phyloP scores from a whole-genome alignment of 2,113 vertebrate species.

The Acanthochromis polyacanthus region DNA sequence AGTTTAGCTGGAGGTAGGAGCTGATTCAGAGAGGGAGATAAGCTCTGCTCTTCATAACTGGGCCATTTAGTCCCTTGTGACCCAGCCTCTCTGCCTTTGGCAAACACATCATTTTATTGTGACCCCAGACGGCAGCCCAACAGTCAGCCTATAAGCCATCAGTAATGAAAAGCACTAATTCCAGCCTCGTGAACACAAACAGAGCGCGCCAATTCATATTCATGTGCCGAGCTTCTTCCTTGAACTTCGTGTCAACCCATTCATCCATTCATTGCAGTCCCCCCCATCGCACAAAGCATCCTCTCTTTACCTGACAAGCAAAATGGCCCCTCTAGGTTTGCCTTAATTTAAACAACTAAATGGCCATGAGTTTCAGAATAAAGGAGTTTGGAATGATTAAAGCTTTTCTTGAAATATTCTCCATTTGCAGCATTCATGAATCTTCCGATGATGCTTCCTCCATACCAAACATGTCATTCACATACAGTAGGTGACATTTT shows the following conservation, averaged over 20 bases:
- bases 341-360: constrained; percentile 56
- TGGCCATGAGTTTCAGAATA: neutral
- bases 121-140: constrained; percentile 79
- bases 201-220: constrained; percentile 68
- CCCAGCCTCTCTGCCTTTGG: constrained; percentile 77
- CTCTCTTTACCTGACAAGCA: constrained; percentile 53
- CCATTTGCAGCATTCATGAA: no score
- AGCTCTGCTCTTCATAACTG: constrained; percentile 81
- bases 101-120: constrained; percentile 83
- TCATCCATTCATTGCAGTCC: constrained; percentile 66
- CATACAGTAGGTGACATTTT: constrained; percentile 38
- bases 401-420: neutral
- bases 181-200: constrained; percentile 69
- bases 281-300: constrained; percentile 44
- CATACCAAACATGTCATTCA: constrained; percentile 23
- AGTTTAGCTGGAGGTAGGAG: constrained; percentile 65
- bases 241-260: constrained; percentile 63
- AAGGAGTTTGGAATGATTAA: constrained; percentile 4
- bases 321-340: constrained; percentile 50
- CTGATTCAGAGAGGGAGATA: constrained; percentile 79
- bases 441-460: neutral
- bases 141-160: constrained; percentile 75
- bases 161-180: constrained; percentile 85
- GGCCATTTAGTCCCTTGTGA: constrained; percentile 83
- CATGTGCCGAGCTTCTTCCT: constrained; percentile 58